Conservation (phyloP, 2,113 vertebrate genomes). For the Leucopternis melanops region DNA sequence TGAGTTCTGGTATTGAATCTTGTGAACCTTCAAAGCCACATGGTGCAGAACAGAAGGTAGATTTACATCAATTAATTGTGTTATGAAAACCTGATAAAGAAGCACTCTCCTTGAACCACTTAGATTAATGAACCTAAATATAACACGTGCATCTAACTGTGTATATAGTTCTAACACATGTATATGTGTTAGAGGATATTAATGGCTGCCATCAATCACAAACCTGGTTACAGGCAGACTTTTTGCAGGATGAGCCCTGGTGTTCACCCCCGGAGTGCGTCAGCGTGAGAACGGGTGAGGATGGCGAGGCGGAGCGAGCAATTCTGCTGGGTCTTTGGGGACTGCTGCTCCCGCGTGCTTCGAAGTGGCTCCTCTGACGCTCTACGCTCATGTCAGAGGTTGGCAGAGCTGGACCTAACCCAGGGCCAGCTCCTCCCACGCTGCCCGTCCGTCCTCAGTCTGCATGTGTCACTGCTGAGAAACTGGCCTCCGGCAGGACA, state of each 20-base stretch:
- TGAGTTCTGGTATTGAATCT: background rate
- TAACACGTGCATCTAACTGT: background rate
- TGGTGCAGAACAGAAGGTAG: constrained; percentile 36
- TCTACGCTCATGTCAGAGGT: background rate
- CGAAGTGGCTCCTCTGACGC: background rate
- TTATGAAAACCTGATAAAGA: constrained; percentile 45
- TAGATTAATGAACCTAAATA: constrained; percentile 43
- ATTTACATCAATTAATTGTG: constrained; percentile 46
- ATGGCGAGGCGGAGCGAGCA: accelerated
- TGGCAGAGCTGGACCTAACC: background rate
- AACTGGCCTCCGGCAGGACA: background rate
- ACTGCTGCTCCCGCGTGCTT: accelerated
- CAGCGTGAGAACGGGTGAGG: background rate
- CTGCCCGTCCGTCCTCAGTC: background rate
- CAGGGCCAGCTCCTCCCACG: background rate
- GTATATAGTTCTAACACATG: background rate
- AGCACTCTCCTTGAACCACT: constrained; percentile 44
- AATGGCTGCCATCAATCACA: background rate
- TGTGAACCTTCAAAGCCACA: constrained; percentile 11
- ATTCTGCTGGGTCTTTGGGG: background rate
- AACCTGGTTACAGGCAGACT: background rate
- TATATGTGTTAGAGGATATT: background rate
- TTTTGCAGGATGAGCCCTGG: background rate
- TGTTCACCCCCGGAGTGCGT: background rate
- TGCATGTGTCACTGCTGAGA: background rate